Percentiles rank a stretch among this genome's conserved stretches.
Conservation (phyloP, 2,113 vertebrate genomes). For the Neomonachus schauinslandi region DNA sequence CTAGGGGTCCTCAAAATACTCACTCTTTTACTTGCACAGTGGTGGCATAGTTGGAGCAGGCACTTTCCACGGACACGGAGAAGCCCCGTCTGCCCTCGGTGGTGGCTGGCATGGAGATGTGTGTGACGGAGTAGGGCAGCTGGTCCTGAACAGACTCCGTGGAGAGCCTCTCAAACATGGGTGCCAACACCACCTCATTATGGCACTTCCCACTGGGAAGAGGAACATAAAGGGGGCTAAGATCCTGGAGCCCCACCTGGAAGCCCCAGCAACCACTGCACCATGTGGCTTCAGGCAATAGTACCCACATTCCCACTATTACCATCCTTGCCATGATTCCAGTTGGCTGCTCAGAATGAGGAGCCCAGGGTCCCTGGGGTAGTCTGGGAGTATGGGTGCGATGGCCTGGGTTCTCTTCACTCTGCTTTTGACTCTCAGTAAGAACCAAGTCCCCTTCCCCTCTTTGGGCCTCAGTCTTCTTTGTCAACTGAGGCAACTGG, state of each 20-base stretch:
- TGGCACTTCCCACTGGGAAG: slow-evolving; percentile 94
- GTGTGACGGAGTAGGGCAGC: slow-evolving; percentile 94
- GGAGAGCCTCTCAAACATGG: slow-evolving; percentile 95
- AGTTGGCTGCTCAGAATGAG: neutral
- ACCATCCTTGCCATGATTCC: neutral
- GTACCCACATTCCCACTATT: too few relatives aligned
- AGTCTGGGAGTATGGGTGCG: neutral
- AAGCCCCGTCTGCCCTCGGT: slow-evolving; percentile 94
- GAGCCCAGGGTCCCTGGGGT: neutral
- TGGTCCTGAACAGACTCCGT: slow-evolving; percentile 92
- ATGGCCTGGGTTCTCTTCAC: neutral
- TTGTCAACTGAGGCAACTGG: neutral
- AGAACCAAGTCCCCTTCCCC: neutral
- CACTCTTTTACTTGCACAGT: slow-evolving; percentile 97
- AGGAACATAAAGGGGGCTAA: slow-evolving; percentile 39
- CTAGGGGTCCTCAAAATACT: slow-evolving; percentile 82
- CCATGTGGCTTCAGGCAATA: neutral
- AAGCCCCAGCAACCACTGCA: neutral
- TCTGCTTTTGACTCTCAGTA: neutral
- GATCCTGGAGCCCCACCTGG: neutral
- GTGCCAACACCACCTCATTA: slow-evolving; percentile 94
- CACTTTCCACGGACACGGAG: slow-evolving; percentile 91
- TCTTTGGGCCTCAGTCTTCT: neutral
- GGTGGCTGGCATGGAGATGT: slow-evolving; percentile 95
- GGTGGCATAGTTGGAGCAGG: slow-evolving; percentile 89